Base-by-base conservation (phyloP, 23 tunicate species). In the Phallusia fumigata region DNA sequence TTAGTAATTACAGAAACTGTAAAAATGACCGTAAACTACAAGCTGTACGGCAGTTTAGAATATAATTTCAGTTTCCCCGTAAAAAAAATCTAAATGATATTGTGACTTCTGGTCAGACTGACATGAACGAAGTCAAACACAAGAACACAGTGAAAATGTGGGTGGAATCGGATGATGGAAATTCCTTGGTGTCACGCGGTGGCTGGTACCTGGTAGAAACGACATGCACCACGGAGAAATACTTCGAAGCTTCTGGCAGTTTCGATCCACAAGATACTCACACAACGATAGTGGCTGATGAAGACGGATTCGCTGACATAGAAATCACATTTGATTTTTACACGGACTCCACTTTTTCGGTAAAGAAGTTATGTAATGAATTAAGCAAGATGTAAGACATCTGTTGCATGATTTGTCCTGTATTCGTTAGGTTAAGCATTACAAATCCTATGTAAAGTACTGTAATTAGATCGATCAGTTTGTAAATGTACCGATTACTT, bases 251-350 rank as follows among this genome's bases (percentile, higher is more conserved):
- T 33, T 33, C 40, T 33, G 77, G 77, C 2, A 30, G 22, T 33
- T 74, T 33, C 30, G 45, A 74, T 35, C 77, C 77, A 30, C 44
- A 74, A 31, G 77, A 74, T 16, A 74, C 77, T 5, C 22, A 24
- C 45, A 74, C 77, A 3, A 74, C 35, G 26, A 74, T 31, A 30
- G 35, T 74, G 35, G 69, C 28, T 58, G 33, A 21, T 10, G 77
- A 74, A 74, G 77, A 74, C 6, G 77, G 77, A 33, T 74, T 74
- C 16, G 77, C 44, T 28, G 44, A 74, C 3, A 74, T 74, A 11
- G 35, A 74, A 19, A 74, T 74, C 1, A 19, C 77, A 0, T 74
- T 74, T 19, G 77, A 74, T 31, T 74, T 33, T 74, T 74, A 74
- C 30, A 30, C 40, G 5, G 77, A 74, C 45, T 33, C 22, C 22